These are phyloP conservation scores for Thamnaconus septentrionalis DNA, from an alignment of 2,113 vertebrate genomes.

Conservation along the genomic window DNA sequence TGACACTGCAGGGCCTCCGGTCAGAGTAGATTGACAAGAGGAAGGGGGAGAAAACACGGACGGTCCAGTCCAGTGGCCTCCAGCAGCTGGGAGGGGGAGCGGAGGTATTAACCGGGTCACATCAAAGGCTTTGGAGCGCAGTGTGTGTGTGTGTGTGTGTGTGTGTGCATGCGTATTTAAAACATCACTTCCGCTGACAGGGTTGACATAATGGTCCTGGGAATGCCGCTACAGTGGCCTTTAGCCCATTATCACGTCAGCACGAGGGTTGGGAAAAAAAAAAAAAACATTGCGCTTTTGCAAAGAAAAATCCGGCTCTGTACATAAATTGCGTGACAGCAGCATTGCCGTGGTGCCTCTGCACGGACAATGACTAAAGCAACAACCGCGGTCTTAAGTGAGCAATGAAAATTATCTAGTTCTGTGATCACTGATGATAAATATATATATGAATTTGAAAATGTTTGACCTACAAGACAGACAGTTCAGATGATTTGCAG, in stretches of 20 bases:
- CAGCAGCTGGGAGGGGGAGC: constrained; percentile 25
- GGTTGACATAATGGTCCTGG: constrained; percentile 38
- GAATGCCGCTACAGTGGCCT: constrained; percentile 7
- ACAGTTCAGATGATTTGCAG: no score
- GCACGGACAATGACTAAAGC: no score
- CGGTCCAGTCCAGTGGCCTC: constrained; percentile 43
- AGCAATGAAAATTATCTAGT: no score
- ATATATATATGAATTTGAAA: no score
- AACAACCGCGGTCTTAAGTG: no score
- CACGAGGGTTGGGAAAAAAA: not conserved
- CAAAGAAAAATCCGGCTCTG: constrained; percentile 14
- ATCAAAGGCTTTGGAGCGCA: constrained; percentile 48
- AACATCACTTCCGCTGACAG: constrained; percentile 31
- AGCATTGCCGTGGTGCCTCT: constrained; percentile 8
- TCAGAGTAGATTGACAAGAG: constrained; percentile 40
- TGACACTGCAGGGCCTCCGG: constrained; percentile 39
- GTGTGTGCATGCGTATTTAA: constrained; percentile 14
- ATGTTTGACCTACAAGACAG: no score
- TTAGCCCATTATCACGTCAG: no score
- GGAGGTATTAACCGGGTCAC: constrained; percentile 48
- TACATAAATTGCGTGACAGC: constrained; percentile 50
- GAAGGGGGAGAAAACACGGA: constrained; percentile 25
- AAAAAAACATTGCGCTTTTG: no score
- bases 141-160: constrained; percentile 32
- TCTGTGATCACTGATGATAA: no score